Evolutionary conservation across 1,140 invertebrate species (phyloP), one percentile per base, ranked within the genome.

Genomic region (Babylonia areolata): DNA sequence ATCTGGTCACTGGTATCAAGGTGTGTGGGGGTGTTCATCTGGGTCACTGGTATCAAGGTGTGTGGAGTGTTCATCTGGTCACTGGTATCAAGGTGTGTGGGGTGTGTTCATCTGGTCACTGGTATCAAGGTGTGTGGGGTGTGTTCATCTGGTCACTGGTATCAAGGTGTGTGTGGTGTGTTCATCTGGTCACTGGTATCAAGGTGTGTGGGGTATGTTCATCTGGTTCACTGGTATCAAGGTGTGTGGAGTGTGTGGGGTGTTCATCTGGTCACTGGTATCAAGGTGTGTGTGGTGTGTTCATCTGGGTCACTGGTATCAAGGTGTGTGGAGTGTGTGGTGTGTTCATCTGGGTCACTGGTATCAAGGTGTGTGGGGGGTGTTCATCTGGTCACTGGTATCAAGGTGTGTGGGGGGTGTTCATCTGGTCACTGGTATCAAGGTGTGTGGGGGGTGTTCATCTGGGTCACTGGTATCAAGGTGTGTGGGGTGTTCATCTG

Each of bases 21-120:
- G 91, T 90, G 87, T 12, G 46, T 9, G 2, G 9, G 17, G n/a
- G n/a, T n/a, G n/a, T n/a, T n/a, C 39, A 85, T 81, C 17, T 83
- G 87, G 78, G 83, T 90, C 31, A 89, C 87, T 23, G 90, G 90
- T 17, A 87, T 91, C 15, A 88, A 87, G 88, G 91, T 90, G 87
- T 12, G 46, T 9, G 2, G 9, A 51, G n/a, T n/a, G n/a, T n/a
- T n/a, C n/a, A n/a, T n/a, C n/a, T n/a, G 78, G 83, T 90, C 31
- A 89, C 87, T 23, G 90, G 90, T 17, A 87, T 91, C 15, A 88
- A 87, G 88, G 91, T 90, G 87, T 12, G 46, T 9, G 2, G 9
- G 17, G n/a, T n/a, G n/a, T n/a, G n/a, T n/a, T n/a, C n/a, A n/a
- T n/a, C n/a, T n/a, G 78, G 83, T 90, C 31, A 89, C 87, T 23